Conservation (phyloP, 2,113 vertebrate genomes). For the Otocyon megalotis region DNA sequence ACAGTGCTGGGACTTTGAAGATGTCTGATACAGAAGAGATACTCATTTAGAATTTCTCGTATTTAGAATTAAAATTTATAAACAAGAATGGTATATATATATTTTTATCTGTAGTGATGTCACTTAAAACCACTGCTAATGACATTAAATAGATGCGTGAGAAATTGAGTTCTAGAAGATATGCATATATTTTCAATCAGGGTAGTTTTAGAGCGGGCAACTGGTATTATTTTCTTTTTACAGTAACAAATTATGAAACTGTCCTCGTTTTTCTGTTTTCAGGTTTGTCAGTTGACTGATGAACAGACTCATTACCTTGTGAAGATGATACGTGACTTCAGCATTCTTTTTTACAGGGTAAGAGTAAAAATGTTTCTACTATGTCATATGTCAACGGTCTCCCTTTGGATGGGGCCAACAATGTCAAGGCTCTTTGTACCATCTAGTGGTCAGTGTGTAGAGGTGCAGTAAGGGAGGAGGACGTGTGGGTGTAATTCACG, state of each 20-base stretch:
- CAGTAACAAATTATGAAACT: neutral
- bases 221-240: neutral
- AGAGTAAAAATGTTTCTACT: constrained; percentile 43
- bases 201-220: neutral
- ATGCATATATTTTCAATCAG: neutral
- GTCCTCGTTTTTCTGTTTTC: constrained; percentile 54
- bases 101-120: neutral
- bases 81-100: neutral
- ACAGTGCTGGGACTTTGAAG: neutral
- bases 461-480: neutral
- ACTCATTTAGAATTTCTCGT: neutral
- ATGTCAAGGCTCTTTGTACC: neutral
- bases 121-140: neutral
- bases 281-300: constrained; percentile 92
- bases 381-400: neutral
- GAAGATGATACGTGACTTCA: constrained; percentile 95
- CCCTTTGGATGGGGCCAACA: neutral
- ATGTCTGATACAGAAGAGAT: neutral
- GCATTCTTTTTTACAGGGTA: constrained; percentile 97
- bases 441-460: constrained; percentile 54
- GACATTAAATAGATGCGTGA: neutral
- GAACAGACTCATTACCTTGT: constrained; percentile 91
- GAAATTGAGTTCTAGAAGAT: neutral
- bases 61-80: constrained; percentile 16
- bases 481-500: neutral